Evolutionary conservation across 1,140 invertebrate species (phyloP), one percentile per base, ranked within the genome.

Genomic region (Delia radicum): DNA sequence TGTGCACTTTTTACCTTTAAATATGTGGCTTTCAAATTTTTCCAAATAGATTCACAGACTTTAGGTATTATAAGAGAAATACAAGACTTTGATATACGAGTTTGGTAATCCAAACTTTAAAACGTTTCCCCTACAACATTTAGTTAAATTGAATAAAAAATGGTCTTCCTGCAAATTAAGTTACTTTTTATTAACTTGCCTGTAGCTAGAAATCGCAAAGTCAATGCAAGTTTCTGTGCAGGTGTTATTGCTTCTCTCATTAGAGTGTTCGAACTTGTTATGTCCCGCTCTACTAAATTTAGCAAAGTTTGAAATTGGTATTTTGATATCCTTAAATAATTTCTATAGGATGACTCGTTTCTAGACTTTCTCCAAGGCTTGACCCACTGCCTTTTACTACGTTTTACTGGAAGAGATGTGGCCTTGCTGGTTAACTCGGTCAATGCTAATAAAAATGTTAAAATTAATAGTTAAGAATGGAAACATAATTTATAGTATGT

Each of bases 1-100:
- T 61, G 55, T 61, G 18, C n/a, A 62, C n/a, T n/a, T n/a, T n/a
- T n/a, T 62, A 62, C 61, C 61, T 62, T 62, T 26, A 62, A 62
- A 62, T 62, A 62, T 26, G 7, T 26, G 12, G 4, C 21, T 62
- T 26, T 62, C 61, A 62, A 2, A 26, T 12, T 5, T 7, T 26
- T 62, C 3, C 1, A 62, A 5, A 27, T 12, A 5, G 61, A 4
- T 6, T 62, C 61, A 26, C 61, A 62, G 24, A 62, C 61, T 26
- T 62, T 13, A 5, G 61, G 61, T 7, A 62, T 21, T 27, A 62
- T 62, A 26, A 3, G 21, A 26, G 21, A 62, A 62, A 62, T 62
- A 10, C 21, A 7, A 2, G 61, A 62, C 7, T 26, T 26, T 2
- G 61, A 26, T 2, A 62, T 8, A 7, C 61, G 61, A 3, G 55